phyloP scores from a whole-genome alignment of 2,888 invertebrate species.

The Hirtodrosophila cameraria region DNA sequence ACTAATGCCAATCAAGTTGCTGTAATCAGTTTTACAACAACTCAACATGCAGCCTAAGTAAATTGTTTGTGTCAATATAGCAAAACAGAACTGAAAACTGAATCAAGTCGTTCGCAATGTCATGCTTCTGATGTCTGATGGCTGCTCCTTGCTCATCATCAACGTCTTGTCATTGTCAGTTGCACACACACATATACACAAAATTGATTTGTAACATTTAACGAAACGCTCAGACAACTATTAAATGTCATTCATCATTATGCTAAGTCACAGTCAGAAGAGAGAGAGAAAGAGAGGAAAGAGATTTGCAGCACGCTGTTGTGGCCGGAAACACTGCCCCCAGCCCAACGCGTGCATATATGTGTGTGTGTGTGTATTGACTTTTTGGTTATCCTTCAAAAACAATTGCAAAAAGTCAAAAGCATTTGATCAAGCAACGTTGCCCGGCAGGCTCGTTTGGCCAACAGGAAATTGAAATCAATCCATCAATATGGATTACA shows the following conservation, averaged over 20 bases:
- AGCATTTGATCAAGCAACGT: slow-evolving; percentile 41
- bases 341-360: neutral
- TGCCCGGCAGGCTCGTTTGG: slow-evolving; percentile 24
- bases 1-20: slow-evolving; percentile 75
- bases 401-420: slow-evolving; percentile 56
- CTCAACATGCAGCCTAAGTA: slow-evolving; percentile 41
- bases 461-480: slow-evolving; percentile 84
- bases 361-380: slow-evolving; percentile 38
- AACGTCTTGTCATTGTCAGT: slow-evolving; percentile 56
- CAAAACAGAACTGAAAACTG: slow-evolving; percentile 30
- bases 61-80: slow-evolving; percentile 76
- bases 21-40: slow-evolving; percentile 69
- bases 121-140: slow-evolving; percentile 1
- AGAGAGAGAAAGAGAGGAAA: neutral
- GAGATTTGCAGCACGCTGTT: neutral
- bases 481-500: slow-evolving; percentile 84
- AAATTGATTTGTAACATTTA: slow-evolving; percentile 81
- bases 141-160: slow-evolving; percentile 34
- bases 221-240: slow-evolving; percentile 53
- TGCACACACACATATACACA: slow-evolving; percentile 27
- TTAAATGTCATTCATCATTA: slow-evolving; percentile 78
- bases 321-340: slow-evolving; percentile 69
- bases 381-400: slow-evolving; percentile 63
- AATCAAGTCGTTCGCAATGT: slow-evolving; percentile 28
- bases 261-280: slow-evolving; percentile 66